Evolutionary conservation across 2,888 invertebrate genomes (phyloP).

Genomic region (Lasius platythorax): DNA sequence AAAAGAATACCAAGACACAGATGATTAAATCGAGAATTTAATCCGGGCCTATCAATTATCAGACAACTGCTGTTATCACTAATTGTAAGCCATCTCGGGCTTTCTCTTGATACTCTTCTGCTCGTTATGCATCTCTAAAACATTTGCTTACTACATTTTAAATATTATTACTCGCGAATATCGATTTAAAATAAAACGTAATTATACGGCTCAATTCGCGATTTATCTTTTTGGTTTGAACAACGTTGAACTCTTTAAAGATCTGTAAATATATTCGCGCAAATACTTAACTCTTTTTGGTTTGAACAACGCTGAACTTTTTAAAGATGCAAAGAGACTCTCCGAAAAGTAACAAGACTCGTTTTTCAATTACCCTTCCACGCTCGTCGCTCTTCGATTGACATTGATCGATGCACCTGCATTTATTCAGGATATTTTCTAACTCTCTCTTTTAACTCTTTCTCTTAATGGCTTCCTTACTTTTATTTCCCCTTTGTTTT

Average conservation of each 20-base stretch:
- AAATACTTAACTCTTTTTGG: background rate
- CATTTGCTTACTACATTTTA: no score
- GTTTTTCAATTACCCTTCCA: conserved; percentile 53
- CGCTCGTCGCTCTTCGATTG: conserved; percentile 14
- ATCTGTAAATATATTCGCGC: background rate
- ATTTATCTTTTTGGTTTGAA: conserved; percentile 16
- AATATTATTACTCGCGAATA: background rate
- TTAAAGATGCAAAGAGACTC: conserved; percentile 15
- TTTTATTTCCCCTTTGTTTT: conserved; percentile 14
- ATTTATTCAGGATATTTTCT: conserved; percentile 17
- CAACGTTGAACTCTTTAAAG: conserved; percentile 6
- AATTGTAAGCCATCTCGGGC: no score
- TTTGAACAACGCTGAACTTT: conserved; percentile 3
- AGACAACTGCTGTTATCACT: no score
- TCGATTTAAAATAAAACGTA: background rate
- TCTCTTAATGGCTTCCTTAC: background rate
- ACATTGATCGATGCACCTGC: conserved; percentile 59
- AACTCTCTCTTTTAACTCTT: conserved; percentile 3
- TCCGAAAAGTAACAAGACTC: conserved; percentile 41
- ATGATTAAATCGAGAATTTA: no score
- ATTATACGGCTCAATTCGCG: background rate
- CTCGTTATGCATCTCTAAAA: no score
- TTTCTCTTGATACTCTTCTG: no score
- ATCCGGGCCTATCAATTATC: no score
- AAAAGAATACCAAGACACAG: no score